Evolutionary conservation across 2,113 vertebrate species (phyloP).

Genomic region (Synchiropus splendidus): DNA sequence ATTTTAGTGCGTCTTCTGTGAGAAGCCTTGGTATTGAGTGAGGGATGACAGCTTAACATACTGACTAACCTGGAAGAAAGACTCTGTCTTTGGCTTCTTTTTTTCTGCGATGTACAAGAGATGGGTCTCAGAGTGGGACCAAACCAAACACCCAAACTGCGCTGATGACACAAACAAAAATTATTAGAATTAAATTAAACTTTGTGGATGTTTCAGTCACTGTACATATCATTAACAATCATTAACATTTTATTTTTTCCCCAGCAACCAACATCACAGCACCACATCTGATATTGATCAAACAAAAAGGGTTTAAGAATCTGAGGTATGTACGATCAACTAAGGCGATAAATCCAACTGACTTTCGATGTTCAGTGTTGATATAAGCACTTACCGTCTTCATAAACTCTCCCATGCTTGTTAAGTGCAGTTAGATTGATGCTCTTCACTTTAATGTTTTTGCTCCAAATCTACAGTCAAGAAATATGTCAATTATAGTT

Average conservation of each 20-base stretch:
- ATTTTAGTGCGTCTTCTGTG: not conserved
- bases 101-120: slow-evolving; percentile 94
- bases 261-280: no score
- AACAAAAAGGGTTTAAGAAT: no score
- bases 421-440: slow-evolving; percentile 81
- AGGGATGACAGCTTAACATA: not conserved
- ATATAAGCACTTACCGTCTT: slow-evolving; percentile 72
- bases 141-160: slow-evolving; percentile 90
- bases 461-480: slow-evolving; percentile 80
- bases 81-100: slow-evolving; percentile 84
- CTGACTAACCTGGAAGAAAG: slow-evolving; percentile 80
- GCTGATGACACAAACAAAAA: slow-evolving; percentile 56
- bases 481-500: no score
- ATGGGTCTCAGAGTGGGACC: slow-evolving; percentile 96
- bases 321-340: no score
- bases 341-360: no score
- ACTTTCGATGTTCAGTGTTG: not conserved
- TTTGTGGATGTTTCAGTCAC: no score
- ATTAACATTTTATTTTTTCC: no score
- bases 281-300: no score
- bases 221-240: no score
- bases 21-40: no score
- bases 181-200: no score
- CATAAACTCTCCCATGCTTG: slow-evolving; percentile 86
- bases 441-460: slow-evolving; percentile 87